Evolutionary conservation across 2,113 vertebrate genomes (phyloP).

Genomic region (Ptilonorhynchus violaceus): DNA sequence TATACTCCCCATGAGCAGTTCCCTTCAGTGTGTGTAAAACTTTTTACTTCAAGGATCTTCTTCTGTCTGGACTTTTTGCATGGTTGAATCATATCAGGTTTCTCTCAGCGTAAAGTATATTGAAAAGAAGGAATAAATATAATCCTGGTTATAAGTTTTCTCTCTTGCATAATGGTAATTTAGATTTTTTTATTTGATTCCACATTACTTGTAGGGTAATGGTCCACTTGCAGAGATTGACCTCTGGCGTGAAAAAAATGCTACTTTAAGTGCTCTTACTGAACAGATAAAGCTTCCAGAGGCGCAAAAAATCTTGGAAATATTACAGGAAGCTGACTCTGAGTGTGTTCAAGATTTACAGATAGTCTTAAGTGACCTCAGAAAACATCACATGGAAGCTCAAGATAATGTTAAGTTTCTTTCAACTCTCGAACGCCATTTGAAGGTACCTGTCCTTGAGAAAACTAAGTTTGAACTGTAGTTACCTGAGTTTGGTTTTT

Average conservation of each 20-base stretch:
- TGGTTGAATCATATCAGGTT: neutral
- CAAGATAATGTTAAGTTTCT: slow-evolving; percentile 85
- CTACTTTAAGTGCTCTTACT: slow-evolving; percentile 75
- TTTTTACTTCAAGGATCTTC: neutral
- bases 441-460: slow-evolving; percentile 77
- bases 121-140: neutral
- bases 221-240: slow-evolving; percentile 86
- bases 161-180: neutral
- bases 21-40: neutral
- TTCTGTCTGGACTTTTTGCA: neutral
- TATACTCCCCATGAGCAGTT: neutral
- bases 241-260: slow-evolving; percentile 83
- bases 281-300: slow-evolving; percentile 82
- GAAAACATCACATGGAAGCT: slow-evolving; percentile 79
- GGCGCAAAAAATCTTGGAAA: slow-evolving; percentile 79
- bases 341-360: slow-evolving; percentile 73
- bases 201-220: slow-evolving; percentile 65
- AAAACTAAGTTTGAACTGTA: neutral
- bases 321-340: slow-evolving; percentile 74
- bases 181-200: neutral
- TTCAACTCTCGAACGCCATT: slow-evolving; percentile 81
- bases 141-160: neutral
- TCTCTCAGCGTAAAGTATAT: neutral
- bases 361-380: slow-evolving; percentile 73
- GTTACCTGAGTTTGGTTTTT: neutral